Evolutionary conservation across 2,113 vertebrate genomes (phyloP), one percentile per base, ranked within the genome.

Genomic region (Miniopterus natalensis): DNA sequence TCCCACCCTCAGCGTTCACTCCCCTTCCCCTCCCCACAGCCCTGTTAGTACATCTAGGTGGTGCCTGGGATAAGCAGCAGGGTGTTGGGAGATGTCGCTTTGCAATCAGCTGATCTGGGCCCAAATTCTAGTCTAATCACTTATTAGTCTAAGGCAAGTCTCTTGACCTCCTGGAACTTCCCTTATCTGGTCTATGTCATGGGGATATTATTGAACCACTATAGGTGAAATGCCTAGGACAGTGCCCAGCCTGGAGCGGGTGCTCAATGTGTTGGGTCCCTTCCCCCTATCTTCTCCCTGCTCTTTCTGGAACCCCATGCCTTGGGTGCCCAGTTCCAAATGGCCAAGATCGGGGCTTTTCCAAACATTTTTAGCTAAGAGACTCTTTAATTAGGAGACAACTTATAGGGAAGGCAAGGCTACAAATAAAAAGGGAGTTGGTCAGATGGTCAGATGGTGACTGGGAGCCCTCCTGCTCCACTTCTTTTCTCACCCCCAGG

Each of bases 21-120:
- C 21, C 63, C 8, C n/a, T 53, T 5, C 29, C 36, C 18, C 40
- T 6, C 36, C 40, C 0, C 27, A 36, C 27, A 23, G 6, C n/a
- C 29, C n/a, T 51, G 12, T 63, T 49, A 65, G n/a, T 68, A 4
- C 36, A n/a, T 45, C 36, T 55, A 80, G 66, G 45, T 11, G 9
- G 45, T 81, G 47, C 70, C 68, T 55, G 49, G 51, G 53, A 29
- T 15, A 75, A 84, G 71, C 78, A 68, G 65, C 55, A 42, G 29
- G 0, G 7, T 21, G 8, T 25, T 89, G 89, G 79, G 59, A 75
- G 86, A 29, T 55, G 29, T 71, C 40, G 25, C 66, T 86, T 89
- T 71, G 79, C n/a, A 92, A 75, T 74, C 79, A 86, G 74, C 59
- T 63, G 57, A 66, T 74, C 15, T 55, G 83, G 55, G 70, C 57